Conservation (phyloP, 2,797 vertebrate species). For the Eremophila alpestris region DNA sequence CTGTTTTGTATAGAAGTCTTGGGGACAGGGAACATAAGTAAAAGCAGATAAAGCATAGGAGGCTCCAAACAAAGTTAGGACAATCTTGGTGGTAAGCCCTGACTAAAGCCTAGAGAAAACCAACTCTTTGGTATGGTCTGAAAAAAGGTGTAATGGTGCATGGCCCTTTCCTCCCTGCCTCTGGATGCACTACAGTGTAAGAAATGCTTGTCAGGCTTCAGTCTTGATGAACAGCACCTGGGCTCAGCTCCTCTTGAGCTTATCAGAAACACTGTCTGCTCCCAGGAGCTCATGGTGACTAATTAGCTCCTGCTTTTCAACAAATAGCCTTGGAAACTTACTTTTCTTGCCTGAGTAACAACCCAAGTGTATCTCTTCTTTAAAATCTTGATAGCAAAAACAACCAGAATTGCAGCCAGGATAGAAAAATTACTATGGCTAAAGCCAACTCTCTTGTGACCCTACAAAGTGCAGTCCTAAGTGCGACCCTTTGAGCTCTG, state of each 20-base stretch:
- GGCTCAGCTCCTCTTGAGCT: background rate
- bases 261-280: background rate
- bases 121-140: background rate
- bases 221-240: background rate
- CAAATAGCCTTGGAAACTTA: background rate
- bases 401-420: background rate
- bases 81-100: background rate
- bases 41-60: background rate
- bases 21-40: background rate
- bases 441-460: background rate
- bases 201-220: background rate
- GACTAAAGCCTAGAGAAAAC: background rate
- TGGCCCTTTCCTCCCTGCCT: accelerated
- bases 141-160: background rate
- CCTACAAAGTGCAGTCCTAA: background rate
- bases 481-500: background rate
- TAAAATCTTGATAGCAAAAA: background rate
- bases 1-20: background rate
- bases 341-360: background rate
- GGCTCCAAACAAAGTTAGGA: background rate
- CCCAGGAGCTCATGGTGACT: background rate
- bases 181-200: background rate
- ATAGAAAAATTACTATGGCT: background rate
- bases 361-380: background rate
- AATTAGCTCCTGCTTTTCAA: background rate